Conservation (phyloP, 2,113 vertebrate genomes). For the Myodes glareolus region DNA sequence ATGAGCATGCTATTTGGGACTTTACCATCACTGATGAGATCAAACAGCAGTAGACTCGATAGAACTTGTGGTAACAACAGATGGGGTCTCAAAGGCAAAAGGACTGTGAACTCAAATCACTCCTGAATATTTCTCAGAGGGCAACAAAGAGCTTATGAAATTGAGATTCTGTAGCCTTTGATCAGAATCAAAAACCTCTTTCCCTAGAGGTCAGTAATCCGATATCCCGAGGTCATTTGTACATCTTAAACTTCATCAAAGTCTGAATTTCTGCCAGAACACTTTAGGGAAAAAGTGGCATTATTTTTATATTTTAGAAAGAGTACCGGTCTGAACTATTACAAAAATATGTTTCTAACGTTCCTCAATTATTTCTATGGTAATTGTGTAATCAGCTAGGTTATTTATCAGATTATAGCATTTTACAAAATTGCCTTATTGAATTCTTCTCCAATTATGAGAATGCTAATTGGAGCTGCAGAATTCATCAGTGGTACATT, state of each 20-base stretch:
- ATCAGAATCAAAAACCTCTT: constrained; percentile 32
- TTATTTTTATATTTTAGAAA: not conserved
- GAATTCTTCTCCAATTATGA: not conserved
- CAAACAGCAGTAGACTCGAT: constrained; percentile 42
- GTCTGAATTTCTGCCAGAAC: constrained; percentile 32
- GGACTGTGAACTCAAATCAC: not conserved
- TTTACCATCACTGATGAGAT: constrained; percentile 6
- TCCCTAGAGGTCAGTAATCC: not conserved
- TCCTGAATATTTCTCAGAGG: not conserved
- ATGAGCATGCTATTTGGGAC: not conserved
- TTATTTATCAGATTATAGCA: not conserved
- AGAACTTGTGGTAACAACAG: constrained; percentile 25
- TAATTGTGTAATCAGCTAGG: not conserved
- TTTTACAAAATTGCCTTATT: not conserved
- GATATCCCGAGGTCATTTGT: not conserved
- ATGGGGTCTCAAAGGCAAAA: constrained; percentile 5
- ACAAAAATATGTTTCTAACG: not conserved
- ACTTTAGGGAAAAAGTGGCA: not conserved
- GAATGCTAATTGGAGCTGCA: not conserved
- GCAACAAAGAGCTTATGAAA: constrained; percentile 30
- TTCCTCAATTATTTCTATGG: not conserved
- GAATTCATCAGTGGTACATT: not conserved
- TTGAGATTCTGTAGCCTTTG: constrained; percentile 42
- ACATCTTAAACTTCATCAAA: not conserved
- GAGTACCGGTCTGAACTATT: not conserved